Percentiles rank a stretch among this genome's conserved stretches.
Evolutionary conservation across 2,888 invertebrate species (phyloP).

Genomic region (Enchytraeus crypticus): DNA sequence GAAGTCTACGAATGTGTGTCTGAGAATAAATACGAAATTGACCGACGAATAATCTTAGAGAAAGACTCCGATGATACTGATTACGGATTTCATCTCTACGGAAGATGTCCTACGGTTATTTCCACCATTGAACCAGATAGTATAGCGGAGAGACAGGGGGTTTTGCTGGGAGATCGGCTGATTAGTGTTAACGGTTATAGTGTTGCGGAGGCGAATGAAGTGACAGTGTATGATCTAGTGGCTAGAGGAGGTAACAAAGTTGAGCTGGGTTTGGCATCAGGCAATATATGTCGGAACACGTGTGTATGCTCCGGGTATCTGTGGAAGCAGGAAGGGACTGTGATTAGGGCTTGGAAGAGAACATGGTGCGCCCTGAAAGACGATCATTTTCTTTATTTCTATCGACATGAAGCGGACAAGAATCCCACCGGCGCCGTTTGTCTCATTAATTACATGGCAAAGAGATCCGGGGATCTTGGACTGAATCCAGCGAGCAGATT

Average conservation of each 20-base stretch:
- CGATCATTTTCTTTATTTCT: constrained; percentile 88
- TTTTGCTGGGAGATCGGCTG: constrained; percentile 88
- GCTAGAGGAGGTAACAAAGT: too few relatives aligned
- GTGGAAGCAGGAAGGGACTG: constrained; percentile 14
- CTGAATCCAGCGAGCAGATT: too few relatives aligned
- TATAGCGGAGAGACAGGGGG: constrained; percentile 79
- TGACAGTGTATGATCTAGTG: constrained; percentile 83
- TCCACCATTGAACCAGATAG: constrained; percentile 89
- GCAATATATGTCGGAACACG: constrained; percentile 5
- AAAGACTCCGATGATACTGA: constrained; percentile 56
- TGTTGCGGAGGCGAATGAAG: constrained; percentile 83
- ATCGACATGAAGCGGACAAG: constrained; percentile 68
- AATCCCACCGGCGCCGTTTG: too few relatives aligned
- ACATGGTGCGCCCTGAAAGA: constrained; percentile 83
- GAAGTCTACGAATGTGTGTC: neutral
- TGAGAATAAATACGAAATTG: constrained; percentile 23
- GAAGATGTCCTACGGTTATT: constrained; percentile 89
- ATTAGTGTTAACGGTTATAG: constrained; percentile 81
- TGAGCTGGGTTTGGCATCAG: constrained; percentile 71
- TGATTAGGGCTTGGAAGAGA: constrained; percentile 61
- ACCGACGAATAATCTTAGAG: constrained; percentile 31
- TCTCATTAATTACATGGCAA: too few relatives aligned
- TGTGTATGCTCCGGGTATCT: neutral
- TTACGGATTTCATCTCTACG: constrained; percentile 89
- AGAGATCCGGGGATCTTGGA: too few relatives aligned